Conservation (phyloP, 2,113 vertebrate genomes). For the Astatoreochromis straeleni region DNA sequence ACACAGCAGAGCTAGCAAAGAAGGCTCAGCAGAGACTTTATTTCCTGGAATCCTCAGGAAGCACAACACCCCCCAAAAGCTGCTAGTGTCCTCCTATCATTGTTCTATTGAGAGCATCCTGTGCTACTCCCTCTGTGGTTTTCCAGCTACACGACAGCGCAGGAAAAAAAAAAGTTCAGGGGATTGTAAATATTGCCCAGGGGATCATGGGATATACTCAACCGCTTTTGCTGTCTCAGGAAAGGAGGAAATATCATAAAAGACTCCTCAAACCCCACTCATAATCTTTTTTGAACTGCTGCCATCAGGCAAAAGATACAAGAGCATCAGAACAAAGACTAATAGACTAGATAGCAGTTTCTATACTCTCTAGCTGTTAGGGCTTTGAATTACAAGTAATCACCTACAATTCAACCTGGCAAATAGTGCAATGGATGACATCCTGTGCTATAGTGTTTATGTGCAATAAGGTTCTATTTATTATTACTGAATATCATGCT, state of each 20-base stretch:
- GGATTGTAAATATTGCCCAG: neutral
- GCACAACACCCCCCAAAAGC: neutral
- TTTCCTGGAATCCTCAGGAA: neutral
- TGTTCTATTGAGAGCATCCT: neutral
- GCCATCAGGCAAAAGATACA: neutral
- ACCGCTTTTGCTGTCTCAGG: fast-evolving
- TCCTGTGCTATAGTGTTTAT: neutral
- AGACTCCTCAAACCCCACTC: neutral
- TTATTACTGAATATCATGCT: neutral
- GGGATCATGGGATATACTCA: neutral
- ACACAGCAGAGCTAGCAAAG: neutral
- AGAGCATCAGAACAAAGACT: neutral
- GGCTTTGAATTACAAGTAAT: neutral
- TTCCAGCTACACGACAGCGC: fast-evolving
- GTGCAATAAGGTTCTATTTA: neutral
- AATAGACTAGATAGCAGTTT: neutral
- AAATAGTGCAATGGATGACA: neutral
- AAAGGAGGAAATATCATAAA: neutral
- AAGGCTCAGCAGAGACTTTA: neutral
- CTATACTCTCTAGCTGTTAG: neutral
- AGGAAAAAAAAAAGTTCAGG: neutral
- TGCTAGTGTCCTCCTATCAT: fast-evolving
- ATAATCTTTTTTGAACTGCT: neutral
- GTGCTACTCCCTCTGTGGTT: neutral
- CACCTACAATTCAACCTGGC: neutral